These are phyloP conservation scores for Caenorhabditis sp. DNA, from an alignment of 2,888 invertebrate genomes.

Conservation along the genomic window DNA sequence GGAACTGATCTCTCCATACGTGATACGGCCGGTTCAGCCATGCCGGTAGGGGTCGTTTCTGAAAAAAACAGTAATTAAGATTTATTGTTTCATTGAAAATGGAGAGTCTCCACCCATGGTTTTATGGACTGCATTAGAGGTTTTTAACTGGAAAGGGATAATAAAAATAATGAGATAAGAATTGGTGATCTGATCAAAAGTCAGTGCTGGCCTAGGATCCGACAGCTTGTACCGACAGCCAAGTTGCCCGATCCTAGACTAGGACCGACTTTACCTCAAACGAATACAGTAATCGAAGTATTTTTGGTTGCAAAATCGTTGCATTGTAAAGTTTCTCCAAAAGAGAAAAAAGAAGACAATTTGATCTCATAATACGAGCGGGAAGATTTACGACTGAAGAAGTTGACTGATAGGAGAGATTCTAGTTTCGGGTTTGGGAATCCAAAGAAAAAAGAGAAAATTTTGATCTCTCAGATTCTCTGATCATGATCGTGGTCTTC, in stretches of 20 bases:
- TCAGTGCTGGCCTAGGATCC: no score
- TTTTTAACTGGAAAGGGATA: no score
- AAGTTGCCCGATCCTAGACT: no score
- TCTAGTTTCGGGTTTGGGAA: neutral
- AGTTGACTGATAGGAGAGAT: neutral
- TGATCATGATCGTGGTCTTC: slow-evolving; percentile 1
- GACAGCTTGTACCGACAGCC: no score
- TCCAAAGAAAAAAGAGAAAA: slow-evolving; percentile 8
- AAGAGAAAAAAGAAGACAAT: slow-evolving; percentile 2
- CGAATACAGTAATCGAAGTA: no score
- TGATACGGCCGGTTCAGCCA: slow-evolving; percentile 65
- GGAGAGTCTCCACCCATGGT: no score
- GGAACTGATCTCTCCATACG: slow-evolving; percentile 72
- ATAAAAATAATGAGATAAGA: no score
- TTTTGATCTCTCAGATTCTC: neutral
- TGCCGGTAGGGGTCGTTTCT: slow-evolving; percentile 45
- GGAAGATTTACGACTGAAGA: slow-evolving; percentile 17
- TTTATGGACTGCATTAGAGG: no score
- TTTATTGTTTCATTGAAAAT: slow-evolving; percentile 6
- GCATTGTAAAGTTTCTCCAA: neutral
- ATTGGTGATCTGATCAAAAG: no score
- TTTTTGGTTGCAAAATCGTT: slow-evolving; percentile 5
- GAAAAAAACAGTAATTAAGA: neutral
- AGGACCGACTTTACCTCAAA: no score
- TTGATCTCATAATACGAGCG: slow-evolving; percentile 19